Conservation (phyloP, 2,797 vertebrate genomes). For the Pseudomugil tenellus region DNA sequence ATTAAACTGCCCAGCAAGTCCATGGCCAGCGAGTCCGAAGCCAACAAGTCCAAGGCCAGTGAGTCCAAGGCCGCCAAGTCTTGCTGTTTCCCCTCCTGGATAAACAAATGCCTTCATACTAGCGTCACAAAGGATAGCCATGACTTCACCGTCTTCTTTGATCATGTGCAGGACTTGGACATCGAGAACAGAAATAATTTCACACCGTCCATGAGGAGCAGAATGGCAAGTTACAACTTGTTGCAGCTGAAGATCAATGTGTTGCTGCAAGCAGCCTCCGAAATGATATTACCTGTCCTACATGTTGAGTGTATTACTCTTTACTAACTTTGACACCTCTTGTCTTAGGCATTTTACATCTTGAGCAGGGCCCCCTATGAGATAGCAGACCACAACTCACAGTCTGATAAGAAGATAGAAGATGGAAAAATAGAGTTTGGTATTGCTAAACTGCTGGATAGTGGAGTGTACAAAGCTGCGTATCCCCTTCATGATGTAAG, state of each 20-base stretch:
- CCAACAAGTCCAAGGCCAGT: too few species aligned
- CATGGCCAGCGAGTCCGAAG: too few species aligned
- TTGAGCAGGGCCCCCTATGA: constrained; percentile 89
- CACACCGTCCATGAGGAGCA: constrained; percentile 90
- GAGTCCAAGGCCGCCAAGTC: too few species aligned
- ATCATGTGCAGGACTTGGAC: constrained; percentile 85
- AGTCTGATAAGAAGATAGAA: too few species aligned
- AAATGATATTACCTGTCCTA: background rate
- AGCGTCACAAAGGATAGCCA: constrained; percentile 87
- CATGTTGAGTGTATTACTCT: background rate
- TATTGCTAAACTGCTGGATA: constrained; percentile 88
- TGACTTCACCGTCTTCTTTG: constrained; percentile 93
- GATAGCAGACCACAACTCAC: too few species aligned
- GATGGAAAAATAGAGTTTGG: constrained; percentile 89
- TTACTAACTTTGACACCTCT: background rate
- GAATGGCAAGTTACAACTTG: constrained; percentile 86
- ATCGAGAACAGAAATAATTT: constrained; percentile 86
- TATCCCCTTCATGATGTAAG: constrained; percentile 95
- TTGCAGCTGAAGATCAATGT: background rate
- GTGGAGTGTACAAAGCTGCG: constrained; percentile 92
- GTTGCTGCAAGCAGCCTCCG: background rate
- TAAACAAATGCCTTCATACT: constrained; percentile 88
- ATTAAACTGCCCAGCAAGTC: constrained; percentile 86
- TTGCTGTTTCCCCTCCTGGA: constrained; percentile 86
- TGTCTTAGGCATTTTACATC: constrained; percentile 89